Evolutionary conservation across 2,113 vertebrate species (phyloP).

Genomic region (Trogon surrucura): DNA sequence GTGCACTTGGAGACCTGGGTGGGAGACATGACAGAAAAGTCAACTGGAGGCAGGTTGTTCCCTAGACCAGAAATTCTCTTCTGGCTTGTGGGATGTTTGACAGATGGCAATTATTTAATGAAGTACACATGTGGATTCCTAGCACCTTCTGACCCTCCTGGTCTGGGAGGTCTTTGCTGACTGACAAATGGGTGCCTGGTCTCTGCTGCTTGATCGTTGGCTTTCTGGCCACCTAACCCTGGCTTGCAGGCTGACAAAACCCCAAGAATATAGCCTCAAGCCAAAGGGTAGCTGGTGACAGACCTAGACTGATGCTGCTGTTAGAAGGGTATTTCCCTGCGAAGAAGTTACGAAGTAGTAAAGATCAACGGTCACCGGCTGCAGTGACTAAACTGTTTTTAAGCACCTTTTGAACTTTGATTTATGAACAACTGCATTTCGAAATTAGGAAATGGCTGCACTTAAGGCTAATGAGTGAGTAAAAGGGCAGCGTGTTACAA

Average conservation of each 20-base stretch:
- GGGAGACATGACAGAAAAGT: background rate
- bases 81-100: background rate
- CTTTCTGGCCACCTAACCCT: background rate
- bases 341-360: background rate
- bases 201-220: background rate
- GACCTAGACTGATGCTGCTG: background rate
- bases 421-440: background rate
- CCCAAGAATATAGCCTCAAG: background rate
- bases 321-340: background rate
- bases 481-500: background rate
- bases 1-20: background rate
- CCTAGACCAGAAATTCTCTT: background rate
- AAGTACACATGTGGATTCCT: background rate
- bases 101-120: background rate
- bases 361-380: background rate
- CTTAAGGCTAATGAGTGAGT: background rate
- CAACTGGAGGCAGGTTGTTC: background rate
- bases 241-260: background rate
- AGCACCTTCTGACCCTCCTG: background rate
- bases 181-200: background rate
- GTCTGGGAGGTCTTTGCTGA: accelerated
- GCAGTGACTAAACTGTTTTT: background rate
- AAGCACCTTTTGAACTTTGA: background rate
- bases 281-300: background rate
- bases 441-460: background rate